These are phyloP conservation scores for Pelecanoides urinatrix DNA, from an alignment of 2,113 vertebrate species.

Conservation along the genomic window DNA sequence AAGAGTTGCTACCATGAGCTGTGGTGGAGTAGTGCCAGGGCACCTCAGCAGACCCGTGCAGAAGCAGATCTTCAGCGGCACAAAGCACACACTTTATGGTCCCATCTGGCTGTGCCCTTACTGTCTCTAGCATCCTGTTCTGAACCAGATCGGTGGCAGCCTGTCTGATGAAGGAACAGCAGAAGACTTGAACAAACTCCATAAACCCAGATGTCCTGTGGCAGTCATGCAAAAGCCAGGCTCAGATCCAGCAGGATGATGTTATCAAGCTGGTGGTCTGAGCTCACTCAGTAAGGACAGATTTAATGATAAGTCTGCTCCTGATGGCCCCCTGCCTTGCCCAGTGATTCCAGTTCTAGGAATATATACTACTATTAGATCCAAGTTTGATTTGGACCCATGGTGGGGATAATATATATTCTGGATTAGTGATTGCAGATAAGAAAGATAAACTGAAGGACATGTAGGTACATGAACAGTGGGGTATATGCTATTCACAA, in stretches of 20 bases:
- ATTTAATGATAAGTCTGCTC: not conserved
- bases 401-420: not conserved
- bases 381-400: not conserved
- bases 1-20: not conserved
- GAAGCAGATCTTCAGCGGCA: not conserved
- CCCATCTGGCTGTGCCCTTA: not conserved
- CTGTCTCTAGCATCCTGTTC: not conserved
- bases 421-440: not conserved
- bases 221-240: not conserved
- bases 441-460: not conserved
- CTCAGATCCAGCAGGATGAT: not conserved
- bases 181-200: not conserved
- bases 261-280: not conserved
- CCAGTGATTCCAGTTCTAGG: not conserved
- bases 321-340: not conserved
- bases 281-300: not conserved
- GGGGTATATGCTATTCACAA: not conserved
- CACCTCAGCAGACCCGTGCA: not conserved
- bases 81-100: not conserved
- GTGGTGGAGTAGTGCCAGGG: not conserved
- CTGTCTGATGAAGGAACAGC: not conserved
- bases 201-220: not conserved
- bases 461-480: not conserved
- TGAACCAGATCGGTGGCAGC: not conserved
- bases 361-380: not conserved